Evolutionary conservation across 2,888 invertebrate genomes (phyloP), one percentile per base, ranked within the genome.

Genomic region (Sarcophaga rosellei): DNA sequence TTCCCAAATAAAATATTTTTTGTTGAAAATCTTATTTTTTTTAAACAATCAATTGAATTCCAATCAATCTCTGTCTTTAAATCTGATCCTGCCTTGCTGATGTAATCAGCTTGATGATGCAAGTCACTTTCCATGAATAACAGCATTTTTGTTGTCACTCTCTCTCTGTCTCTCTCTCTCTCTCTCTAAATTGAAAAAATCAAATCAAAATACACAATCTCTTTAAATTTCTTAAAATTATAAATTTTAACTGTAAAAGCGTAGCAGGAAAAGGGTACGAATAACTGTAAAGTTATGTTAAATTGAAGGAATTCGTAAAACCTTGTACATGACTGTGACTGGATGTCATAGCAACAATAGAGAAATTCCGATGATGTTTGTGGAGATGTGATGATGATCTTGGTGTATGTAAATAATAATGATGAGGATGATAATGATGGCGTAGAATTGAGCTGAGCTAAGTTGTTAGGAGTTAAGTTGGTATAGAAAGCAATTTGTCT

Each of bases 401-500:
- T 47, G 15, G 25, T n/a, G 20, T n/a, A 21, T 23, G 3, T 47
- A 25, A 15, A 15, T 53, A 53, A 53, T 44, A 44, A 15, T 47
- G 15, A 45, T 8, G 23, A 47, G 44, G 62, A 21, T 25, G 45
- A 57, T 66, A 72, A 62, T 53, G n/a, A 53, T 53, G n/a, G 0
- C 45, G 8, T 15, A 47, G 47, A 47, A 35, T 62, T 47, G 61
- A 73, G 47, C 47, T 47, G 45, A 61, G 21, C 17, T 20, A 15
- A 21, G 75, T 21, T 69, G 25, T 17, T 1, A 3, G 21, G 4
- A 65, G 53, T 53, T 76, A 45, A 84, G 45, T 77, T 65, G 47
- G 21, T 59, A 63, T 47, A 21, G 23, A 57, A 76, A 45, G 10
- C 57, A 82, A 82, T 85, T 82, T 85, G 82, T 76, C 85, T 82